Evolutionary conservation across 2,888 invertebrate genomes (phyloP).

Genomic region (Tortricodes alternella): DNA sequence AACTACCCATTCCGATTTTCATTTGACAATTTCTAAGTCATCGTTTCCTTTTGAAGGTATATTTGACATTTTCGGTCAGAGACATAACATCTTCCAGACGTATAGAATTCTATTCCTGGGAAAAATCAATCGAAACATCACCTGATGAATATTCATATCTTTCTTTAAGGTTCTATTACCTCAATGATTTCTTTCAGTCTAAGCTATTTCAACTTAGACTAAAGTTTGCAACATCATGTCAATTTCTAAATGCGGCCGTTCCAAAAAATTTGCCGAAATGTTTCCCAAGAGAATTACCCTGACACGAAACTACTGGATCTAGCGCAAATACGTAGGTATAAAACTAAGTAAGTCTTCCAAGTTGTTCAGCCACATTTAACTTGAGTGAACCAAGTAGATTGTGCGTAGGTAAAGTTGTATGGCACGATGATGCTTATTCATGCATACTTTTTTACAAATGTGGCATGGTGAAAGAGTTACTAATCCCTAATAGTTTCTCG

Average conservation of each 20-base stretch:
- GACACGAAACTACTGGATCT: background rate
- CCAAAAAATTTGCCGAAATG: background rate
- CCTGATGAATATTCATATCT: background rate
- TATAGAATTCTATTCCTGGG: background rate
- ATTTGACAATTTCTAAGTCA: too few species aligned
- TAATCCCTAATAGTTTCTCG: constrained; percentile 3
- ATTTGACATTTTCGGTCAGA: too few species aligned
- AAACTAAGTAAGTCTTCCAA: background rate
- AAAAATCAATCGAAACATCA: background rate
- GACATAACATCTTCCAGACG: too few species aligned
- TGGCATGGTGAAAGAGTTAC: background rate
- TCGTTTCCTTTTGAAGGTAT: too few species aligned
- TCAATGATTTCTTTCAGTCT: too few species aligned
- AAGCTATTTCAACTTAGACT: background rate
- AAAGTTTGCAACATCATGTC: background rate
- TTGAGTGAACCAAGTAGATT: constrained; percentile 6
- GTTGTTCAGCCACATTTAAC: constrained; percentile 9
- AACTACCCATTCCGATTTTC: too few species aligned
- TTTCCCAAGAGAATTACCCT: background rate
- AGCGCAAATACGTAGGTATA: background rate
- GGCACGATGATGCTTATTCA: constrained; percentile 9
- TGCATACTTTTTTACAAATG: constrained; percentile 3
- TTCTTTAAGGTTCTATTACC: background rate
- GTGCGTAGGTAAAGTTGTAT: constrained; percentile 12
- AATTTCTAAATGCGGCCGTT: background rate